These are phyloP conservation scores for Nothocercus nigrocapillus DNA, from an alignment of 2,113 vertebrate species.

Conservation along the genomic window DNA sequence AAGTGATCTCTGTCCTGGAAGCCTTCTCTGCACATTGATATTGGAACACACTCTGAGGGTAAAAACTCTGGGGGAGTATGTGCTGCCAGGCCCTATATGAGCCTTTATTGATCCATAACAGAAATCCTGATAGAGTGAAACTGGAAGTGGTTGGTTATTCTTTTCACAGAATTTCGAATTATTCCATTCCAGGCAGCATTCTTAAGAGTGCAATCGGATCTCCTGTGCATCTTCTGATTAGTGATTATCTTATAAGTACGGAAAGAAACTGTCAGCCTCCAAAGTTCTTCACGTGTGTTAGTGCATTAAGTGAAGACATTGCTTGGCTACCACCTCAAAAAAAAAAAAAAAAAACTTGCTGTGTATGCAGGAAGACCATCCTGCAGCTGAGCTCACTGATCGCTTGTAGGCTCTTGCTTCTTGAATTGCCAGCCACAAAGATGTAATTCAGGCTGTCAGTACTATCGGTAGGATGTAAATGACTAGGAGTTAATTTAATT, in stretches of 20 bases:
- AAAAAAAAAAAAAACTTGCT: background rate
- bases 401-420: background rate
- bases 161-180: background rate
- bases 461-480: background rate
- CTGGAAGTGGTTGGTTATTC: background rate
- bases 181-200: background rate
- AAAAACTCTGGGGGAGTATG: background rate
- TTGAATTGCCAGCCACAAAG: background rate
- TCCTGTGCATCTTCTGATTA: background rate
- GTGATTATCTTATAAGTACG: background rate
- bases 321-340: background rate
- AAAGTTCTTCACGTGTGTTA: background rate
- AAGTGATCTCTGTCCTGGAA: background rate
- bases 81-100: background rate
- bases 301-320: background rate
- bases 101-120: background rate
- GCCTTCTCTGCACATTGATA: background rate
- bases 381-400: background rate
- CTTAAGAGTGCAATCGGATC: background rate
- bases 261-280: background rate
- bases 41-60: background rate
- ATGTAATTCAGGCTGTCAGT: background rate
- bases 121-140: background rate
- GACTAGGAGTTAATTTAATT: background rate
- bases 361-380: background rate